Evolutionary conservation across 2,888 invertebrate genomes (phyloP), one percentile per base, ranked within the genome.

Genomic region (Thecophora atra): DNA sequence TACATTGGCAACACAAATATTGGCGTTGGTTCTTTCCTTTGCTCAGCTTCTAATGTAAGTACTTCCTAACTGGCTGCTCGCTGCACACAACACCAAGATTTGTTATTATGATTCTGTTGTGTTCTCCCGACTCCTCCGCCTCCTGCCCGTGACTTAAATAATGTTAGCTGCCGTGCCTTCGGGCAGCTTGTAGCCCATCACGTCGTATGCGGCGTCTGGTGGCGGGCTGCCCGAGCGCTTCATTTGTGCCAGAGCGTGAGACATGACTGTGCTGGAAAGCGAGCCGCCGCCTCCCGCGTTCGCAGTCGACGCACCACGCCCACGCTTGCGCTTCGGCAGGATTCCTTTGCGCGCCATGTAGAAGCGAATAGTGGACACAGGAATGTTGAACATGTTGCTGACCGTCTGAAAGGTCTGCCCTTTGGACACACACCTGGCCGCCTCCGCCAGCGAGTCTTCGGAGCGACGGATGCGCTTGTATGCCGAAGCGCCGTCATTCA

Each of bases 331-430:
- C 79, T 91, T 89, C 56, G 94, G 94, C 75, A 95, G 85, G 70
- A 94, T 94, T 2, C 94, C 94, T 83, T 94, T 94, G 75, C 95
- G 89, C 19, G 94, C 94, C 95, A 95, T 95, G 87, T 94, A 95
- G 86, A 94, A 94, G 65, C 94, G 90, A 85, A 95, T 94, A 52
- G 94, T 95, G 42, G 94, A 94, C 77, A 95, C 94, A 73, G 95
- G 95, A 87, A 95, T 94, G 84, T 93, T 93, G 86, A 93, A 95
- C 88, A 93, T 93, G 81, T 94, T 94, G 73, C 94, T 94, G 42
- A 94, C 94, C 1, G 93, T 94, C 87, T 94, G 94, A 88, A 94
- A 95, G 80, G 95, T 95, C 87, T 92, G 92, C 1, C 95, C 94
- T 71, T 93, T 91, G n/a, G 93, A 92, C 75, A 95, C 94, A 86